Evolutionary conservation across 2,113 vertebrate genomes (phyloP).

Genomic region (Hemichromis elongatus): DNA sequence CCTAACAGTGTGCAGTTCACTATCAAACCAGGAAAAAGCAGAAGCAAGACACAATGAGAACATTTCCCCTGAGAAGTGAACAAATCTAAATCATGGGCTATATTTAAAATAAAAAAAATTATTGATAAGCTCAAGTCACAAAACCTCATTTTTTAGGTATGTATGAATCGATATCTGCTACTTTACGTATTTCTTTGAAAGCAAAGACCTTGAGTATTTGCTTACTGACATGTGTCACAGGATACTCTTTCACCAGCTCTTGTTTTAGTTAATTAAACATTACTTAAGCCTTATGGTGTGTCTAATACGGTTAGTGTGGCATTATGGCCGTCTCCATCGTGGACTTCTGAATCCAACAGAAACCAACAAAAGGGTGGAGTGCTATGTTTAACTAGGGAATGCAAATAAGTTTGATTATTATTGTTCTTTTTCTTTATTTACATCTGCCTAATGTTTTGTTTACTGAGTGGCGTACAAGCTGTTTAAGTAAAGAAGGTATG

Average conservation of each 20-base stretch:
- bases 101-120: background rate
- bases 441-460: background rate
- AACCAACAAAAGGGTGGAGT: background rate
- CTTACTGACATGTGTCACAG: background rate
- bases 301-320: background rate
- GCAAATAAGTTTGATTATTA: background rate
- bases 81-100: background rate
- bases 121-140: background rate
- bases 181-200: background rate
- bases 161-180: background rate
- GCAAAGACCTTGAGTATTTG: background rate
- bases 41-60: background rate
- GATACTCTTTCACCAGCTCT: background rate
- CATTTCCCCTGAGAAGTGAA: background rate
- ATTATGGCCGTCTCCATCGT: rapidly evolving
- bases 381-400: background rate
- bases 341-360: background rate
- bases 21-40: background rate
- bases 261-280: background rate
- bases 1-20: background rate
- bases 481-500: background rate
- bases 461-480: background rate
- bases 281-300: background rate
- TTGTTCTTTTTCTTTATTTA: background rate
- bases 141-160: background rate